Evolutionary conservation across 2,797 vertebrate genomes (phyloP), one percentile per base, ranked within the genome.

Genomic region (Channa striata): DNA sequence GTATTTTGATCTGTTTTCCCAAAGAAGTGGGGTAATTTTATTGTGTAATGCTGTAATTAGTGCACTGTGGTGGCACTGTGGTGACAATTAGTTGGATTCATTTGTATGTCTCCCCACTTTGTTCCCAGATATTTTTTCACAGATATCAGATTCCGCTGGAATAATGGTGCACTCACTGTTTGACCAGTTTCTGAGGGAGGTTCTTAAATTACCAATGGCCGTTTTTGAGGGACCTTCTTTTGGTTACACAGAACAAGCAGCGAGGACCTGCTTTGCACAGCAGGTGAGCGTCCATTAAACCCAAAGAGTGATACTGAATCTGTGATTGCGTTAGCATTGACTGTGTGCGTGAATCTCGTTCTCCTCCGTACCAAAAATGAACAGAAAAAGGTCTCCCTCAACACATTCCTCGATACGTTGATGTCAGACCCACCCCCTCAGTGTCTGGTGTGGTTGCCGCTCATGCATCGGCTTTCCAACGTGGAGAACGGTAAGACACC

Each of bases 151-250:
- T 92, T 93, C 96, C 60, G 92, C 94, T 21, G 98, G 98, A 54
- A 90, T 97, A 82, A 97, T 99, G 97, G 94, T 96, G 72, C 94
- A 96, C 78, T 94, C 94, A 37, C 96, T 96, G 80, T 99, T 99
- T 0, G 97, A 99, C 91, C 94, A 95, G 71, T 99, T 98, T 90
- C 93, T 99, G 61, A 94, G 94, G 43, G 97, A 99, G 86, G 96
- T 95, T 83, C 96, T 99, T 56, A 99, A 99, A 90, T 92, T 99
- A 68, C 98, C 98, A 39, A 97, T 96, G 2, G 96, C 96, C 0
- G 96, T 99, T 58, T 99, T 99, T n/a, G 98, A 99, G 93, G 98
- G 97, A 6, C 98, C 98, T 51, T 99, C 97, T 0, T 99, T 99
- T 81, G 95, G 97, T 63, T 99, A 99, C 85, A 98, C 96, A 0